These are phyloP conservation scores for Amazona finschi DNA, from an alignment of 2,797 vertebrate species.

Conservation along the genomic window DNA sequence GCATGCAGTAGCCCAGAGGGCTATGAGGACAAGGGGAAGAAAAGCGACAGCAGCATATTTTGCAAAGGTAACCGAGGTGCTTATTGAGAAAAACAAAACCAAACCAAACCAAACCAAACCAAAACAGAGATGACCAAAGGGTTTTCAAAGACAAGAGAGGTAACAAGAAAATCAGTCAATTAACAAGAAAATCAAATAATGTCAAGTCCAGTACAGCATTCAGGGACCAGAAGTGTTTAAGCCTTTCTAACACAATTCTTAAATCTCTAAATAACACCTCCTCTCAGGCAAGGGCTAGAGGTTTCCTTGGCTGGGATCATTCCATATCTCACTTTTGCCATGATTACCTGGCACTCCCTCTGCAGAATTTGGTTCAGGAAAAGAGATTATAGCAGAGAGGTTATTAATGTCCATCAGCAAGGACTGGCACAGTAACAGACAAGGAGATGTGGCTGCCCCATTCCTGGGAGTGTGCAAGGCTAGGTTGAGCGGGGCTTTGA, in stretches of 20 bases:
- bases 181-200: not conserved
- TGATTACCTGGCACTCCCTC: not conserved
- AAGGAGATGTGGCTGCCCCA: not conserved
- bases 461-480: not conserved
- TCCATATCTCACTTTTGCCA: not conserved
- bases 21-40: not conserved
- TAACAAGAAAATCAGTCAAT: not conserved
- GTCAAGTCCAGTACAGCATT: not conserved
- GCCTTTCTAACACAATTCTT: not conserved
- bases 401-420: not conserved
- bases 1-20: rapidly evolving
- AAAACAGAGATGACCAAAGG: not conserved
- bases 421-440: no score
- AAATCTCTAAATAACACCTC: not conserved
- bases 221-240: not conserved
- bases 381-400: not conserved
- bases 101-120: not conserved
- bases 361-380: rapidly evolving
- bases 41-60: not conserved
- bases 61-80: not conserved
- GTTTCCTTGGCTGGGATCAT: not conserved
- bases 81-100: not conserved
- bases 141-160: not conserved
- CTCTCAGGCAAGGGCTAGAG: not conserved
- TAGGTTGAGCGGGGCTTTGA: not conserved